Percentiles rank a stretch among this genome's conserved stretches.
phyloP scores from a whole-genome alignment of 2,888 invertebrate genomes.

The Rhamphomyia laevipes region DNA sequence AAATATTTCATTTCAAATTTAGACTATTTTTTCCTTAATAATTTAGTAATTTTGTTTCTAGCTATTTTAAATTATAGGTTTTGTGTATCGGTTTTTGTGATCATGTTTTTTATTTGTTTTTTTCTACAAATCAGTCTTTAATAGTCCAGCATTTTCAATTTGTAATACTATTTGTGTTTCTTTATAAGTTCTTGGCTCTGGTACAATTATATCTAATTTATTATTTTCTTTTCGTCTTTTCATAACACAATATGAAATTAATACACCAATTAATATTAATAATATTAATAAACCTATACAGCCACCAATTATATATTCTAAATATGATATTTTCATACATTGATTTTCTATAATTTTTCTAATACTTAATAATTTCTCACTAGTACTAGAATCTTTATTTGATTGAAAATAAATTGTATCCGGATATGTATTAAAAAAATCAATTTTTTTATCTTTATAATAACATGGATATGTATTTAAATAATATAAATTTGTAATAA shows the following conservation, averaged over 20 bases:
- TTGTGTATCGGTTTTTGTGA: too few relatives aligned
- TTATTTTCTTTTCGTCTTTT: slow-evolving; percentile 28
- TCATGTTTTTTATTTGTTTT: too few relatives aligned
- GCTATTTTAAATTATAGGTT: too few relatives aligned
- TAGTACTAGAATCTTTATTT: slow-evolving; percentile 16
- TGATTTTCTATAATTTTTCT: slow-evolving; percentile 25
- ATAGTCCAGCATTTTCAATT: slow-evolving; percentile 69
- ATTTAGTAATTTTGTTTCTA: too few relatives aligned
- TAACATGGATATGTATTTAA: slow-evolving; percentile 27
- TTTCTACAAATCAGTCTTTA: slow-evolving; percentile 58
- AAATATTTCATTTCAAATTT: too few relatives aligned
- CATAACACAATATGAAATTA: slow-evolving; percentile 40
- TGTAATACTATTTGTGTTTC: slow-evolving; percentile 80
- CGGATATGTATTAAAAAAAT: slow-evolving; percentile 27
- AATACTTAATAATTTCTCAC: slow-evolving; percentile 16
- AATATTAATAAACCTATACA: slow-evolving; percentile 40
- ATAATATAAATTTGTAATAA: slow-evolving; percentile 27
- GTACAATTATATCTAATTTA: slow-evolving; percentile 56
- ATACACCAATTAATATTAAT: slow-evolving; percentile 34
- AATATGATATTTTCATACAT: slow-evolving; percentile 26
- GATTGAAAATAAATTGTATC: slow-evolving; percentile 27
- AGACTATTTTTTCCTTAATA: too few relatives aligned
- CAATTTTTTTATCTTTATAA: slow-evolving; percentile 20
- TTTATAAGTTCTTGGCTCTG: slow-evolving; percentile 69
- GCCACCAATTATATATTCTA: slow-evolving; percentile 39